Conservation (phyloP, 2,113 vertebrate genomes). For the Equus quagga region DNA sequence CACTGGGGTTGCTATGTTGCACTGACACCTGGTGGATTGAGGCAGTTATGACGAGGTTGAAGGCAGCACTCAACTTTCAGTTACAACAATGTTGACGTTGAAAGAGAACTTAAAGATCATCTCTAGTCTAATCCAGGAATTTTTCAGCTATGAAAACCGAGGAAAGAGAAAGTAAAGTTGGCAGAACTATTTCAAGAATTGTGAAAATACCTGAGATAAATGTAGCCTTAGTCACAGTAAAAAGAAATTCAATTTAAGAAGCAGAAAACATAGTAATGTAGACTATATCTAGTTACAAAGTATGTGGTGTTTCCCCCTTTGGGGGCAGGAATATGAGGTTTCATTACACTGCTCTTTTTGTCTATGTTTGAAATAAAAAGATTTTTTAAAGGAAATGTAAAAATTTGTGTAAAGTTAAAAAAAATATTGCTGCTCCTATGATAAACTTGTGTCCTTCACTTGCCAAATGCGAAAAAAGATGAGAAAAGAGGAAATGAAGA, state of each 20-base stretch:
- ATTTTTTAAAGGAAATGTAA: background rate
- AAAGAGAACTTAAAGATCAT: background rate
- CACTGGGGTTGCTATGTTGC: conserved; percentile 76
- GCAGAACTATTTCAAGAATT: background rate
- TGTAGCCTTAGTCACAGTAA: background rate
- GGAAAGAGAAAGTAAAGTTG: background rate
- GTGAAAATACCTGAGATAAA: background rate
- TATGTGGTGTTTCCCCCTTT: background rate
- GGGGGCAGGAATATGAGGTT: background rate
- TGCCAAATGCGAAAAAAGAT: background rate
- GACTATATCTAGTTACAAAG: background rate
- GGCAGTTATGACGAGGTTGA: conserved; percentile 48
- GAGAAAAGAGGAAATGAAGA: background rate
- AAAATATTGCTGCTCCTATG: background rate
- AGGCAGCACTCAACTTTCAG: background rate
- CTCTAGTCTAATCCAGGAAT: background rate
- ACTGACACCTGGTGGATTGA: conserved; percentile 85
- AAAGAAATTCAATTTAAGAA: background rate
- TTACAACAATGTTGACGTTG: background rate
- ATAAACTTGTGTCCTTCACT: background rate
- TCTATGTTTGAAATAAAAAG: background rate
- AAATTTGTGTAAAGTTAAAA: background rate
- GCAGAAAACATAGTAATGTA: background rate
- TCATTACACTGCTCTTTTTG: background rate
- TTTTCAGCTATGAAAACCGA: background rate